These are phyloP conservation scores for Gyps fulvus DNA, from an alignment of 2,113 vertebrate genomes.

Conservation along the genomic window DNA sequence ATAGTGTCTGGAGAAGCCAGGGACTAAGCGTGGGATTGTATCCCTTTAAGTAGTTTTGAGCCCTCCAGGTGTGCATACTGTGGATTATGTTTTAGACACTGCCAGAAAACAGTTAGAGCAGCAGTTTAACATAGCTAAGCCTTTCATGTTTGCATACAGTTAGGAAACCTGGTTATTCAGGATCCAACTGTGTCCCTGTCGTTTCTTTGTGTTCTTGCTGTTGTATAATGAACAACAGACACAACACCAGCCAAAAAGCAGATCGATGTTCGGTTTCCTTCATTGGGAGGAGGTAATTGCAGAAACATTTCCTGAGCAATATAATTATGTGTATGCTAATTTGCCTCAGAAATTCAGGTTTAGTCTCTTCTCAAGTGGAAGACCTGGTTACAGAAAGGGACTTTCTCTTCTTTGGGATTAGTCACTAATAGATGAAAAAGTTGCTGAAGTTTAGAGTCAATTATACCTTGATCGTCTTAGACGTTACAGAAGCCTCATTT, in stretches of 20 bases:
- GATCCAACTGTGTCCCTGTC: constrained; percentile 11
- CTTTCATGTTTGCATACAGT: constrained; percentile 29
- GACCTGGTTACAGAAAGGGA: neutral
- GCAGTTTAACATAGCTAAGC: constrained; percentile 5
- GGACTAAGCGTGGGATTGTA: neutral
- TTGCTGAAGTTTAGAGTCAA: neutral
- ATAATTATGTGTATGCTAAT: constrained; percentile 40
- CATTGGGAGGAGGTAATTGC: constrained; percentile 16
- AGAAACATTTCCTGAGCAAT: constrained; percentile 35
- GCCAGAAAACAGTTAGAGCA: constrained; percentile 25
- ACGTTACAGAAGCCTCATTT: neutral
- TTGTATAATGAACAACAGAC: constrained; percentile 30
- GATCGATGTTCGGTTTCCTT: neutral
- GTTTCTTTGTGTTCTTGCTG: neutral
- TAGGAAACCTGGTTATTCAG: constrained; percentile 39
- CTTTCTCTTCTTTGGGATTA: neutral
- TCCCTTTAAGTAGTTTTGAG: neutral
- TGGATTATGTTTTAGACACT: neutral
- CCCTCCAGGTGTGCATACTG: neutral
- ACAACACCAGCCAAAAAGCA: constrained; percentile 19
- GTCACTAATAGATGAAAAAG: neutral
- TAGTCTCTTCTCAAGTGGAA: neutral
- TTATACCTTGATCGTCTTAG: neutral
- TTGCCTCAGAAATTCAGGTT: neutral
- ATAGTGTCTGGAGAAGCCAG: neutral